phyloP scores from a whole-genome alignment of 2,888 invertebrate species.

The Microdon myrmicae region DNA sequence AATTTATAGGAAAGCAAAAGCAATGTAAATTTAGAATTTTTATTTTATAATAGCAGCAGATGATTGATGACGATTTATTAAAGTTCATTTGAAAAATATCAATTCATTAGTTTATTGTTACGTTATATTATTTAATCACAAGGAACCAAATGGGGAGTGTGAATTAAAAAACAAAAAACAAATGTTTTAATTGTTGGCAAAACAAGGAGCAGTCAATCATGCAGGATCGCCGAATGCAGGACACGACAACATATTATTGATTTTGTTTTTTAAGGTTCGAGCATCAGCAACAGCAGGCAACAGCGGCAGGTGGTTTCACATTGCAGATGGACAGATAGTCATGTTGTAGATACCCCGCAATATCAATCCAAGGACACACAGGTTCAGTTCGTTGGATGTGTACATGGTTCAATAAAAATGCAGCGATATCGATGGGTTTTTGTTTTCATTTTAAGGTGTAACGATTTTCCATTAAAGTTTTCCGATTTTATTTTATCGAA shows the following conservation, averaged over 20 bases:
- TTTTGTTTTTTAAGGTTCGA: conserved; percentile 26
- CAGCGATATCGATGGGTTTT: conserved; percentile 26
- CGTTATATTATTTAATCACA: conserved; percentile 23
- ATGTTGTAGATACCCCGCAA: conserved; percentile 16
- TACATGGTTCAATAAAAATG: conserved; percentile 28
- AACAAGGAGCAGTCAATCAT: no score
- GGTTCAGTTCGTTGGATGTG: conserved; percentile 25
- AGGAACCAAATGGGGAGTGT: background rate
- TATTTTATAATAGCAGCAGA: no score
- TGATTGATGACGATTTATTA: no score
- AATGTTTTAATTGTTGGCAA: no score
- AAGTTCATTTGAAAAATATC: no score
- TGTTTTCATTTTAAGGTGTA: conserved; percentile 24
- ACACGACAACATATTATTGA: conserved; percentile 23
- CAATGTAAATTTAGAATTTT: conserved; percentile 6
- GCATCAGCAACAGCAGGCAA: conserved; percentile 27
- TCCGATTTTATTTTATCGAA: conserved; percentile 12
- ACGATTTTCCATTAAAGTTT: conserved; percentile 24
- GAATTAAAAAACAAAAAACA: conserved; percentile 2
- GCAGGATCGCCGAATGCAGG: conserved; percentile 41
- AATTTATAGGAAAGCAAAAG: conserved; percentile 16
- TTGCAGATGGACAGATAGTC: conserved; percentile 12
- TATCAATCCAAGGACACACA: conserved; percentile 17
- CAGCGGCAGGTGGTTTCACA: conserved; percentile 26
- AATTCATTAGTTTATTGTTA: no score